Evolutionary conservation across 2,797 vertebrate species (phyloP).

Genomic region (Antennarius maculatus): DNA sequence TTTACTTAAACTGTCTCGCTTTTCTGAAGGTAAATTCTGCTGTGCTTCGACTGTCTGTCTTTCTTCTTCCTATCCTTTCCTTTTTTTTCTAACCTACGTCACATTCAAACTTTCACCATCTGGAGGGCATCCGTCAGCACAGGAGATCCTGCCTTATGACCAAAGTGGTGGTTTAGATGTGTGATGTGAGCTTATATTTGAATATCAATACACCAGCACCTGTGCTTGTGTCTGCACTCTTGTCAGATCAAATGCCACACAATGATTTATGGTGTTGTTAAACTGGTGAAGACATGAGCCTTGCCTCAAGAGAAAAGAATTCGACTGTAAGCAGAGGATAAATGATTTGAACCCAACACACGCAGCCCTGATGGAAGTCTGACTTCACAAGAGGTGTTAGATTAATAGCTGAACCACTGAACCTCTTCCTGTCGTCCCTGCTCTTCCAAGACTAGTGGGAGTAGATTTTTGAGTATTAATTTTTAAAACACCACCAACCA

Average conservation of each 20-base stretch:
- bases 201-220: conserved; percentile 57
- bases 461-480: conserved; percentile 71
- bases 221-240: conserved; percentile 42
- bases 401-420: conserved; percentile 26
- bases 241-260: conserved; percentile 53
- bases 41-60: conserved; percentile 31
- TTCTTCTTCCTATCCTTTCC: conserved; percentile 16
- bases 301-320: conserved; percentile 52
- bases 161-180: conserved; percentile 49
- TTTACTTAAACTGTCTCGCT: conserved; percentile 61
- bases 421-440: conserved; percentile 48
- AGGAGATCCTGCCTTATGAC: conserved; percentile 57
- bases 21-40: conserved; percentile 50
- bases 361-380: conserved; percentile 5
- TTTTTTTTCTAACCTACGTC: conserved; percentile 5
- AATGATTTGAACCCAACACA: conserved; percentile 16
- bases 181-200: conserved; percentile 64
- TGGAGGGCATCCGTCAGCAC: conserved; percentile 66
- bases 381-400: conserved; percentile 26
- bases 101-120: conserved; percentile 63
- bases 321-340: conserved; percentile 16
- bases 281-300: conserved; percentile 22
- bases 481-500: conserved; percentile 69
- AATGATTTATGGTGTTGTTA: conserved; percentile 57
- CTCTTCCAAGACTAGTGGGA: conserved; percentile 57